A percentile compares a stretch with the other conserved stretches of the same genome.
These are phyloP conservation scores for Eupithecia vulgata DNA, from an alignment of 2,888 invertebrate genomes.

Conservation along the genomic window DNA sequence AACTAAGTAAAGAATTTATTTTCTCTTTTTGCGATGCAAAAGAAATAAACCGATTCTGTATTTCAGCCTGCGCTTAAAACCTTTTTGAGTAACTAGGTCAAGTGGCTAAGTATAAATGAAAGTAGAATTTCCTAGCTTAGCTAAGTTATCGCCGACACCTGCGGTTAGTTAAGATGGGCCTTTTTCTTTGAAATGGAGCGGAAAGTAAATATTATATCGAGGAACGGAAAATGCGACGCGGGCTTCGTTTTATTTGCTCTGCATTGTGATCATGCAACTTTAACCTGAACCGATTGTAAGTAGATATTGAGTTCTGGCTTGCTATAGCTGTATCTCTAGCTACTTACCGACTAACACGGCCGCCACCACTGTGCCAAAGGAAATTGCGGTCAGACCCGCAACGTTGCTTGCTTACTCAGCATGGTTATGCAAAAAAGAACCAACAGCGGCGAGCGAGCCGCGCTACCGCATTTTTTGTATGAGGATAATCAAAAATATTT, in stretches of 20 bases:
- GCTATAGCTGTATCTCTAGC: conserved; percentile 53
- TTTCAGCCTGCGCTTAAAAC: conserved; percentile 25
- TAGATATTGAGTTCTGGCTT: conserved; percentile 66
- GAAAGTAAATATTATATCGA: conserved; percentile 64
- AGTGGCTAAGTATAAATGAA: conserved; percentile 25
- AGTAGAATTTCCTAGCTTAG: conserved; percentile 27
- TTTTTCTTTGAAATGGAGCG: conserved; percentile 52
- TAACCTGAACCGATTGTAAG: conserved; percentile 71
- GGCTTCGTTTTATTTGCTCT: conserved; percentile 68
- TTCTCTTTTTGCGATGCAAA: background rate
- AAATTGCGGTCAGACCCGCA: conserved; percentile 71
- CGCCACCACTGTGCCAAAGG: conserved; percentile 54
- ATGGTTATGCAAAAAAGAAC: conserved; percentile 58
- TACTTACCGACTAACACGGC: conserved; percentile 45
- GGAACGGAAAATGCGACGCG: conserved; percentile 60
- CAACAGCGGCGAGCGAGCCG: conserved; percentile 34
- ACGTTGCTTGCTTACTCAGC: conserved; percentile 70
- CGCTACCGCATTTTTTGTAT: conserved; percentile 25
- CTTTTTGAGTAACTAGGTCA: conserved; percentile 28
- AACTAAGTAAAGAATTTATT: conserved; percentile 16
- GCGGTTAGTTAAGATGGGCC: conserved; percentile 39
- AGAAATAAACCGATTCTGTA: conserved; percentile 9
- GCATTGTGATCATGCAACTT: conserved; percentile 77
- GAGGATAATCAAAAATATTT: conserved; percentile 7
- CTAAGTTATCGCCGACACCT: conserved; percentile 26